Evolutionary conservation across 2,888 invertebrate species (phyloP).

Genomic region (Phytoseiulus persimilis): DNA sequence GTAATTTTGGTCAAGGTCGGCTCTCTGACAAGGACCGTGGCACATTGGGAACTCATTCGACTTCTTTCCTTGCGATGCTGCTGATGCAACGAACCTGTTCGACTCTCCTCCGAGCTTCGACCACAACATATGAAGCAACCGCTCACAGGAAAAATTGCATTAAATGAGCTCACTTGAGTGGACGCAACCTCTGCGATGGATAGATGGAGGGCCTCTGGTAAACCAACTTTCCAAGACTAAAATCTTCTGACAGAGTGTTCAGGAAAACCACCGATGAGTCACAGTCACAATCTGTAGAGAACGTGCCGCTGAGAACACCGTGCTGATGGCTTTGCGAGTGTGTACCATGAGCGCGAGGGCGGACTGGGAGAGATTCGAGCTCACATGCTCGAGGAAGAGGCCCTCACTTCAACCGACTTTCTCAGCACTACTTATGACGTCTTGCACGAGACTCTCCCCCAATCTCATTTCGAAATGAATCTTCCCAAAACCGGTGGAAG

Average conservation of each 20-base stretch:
- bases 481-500: no score
- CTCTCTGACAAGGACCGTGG: background rate
- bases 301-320: background rate
- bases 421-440: background rate
- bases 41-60: background rate
- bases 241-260: background rate
- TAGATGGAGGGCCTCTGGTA: background rate
- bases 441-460: background rate
- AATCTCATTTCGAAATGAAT: no score
- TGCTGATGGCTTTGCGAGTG: background rate
- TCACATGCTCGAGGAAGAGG: background rate
- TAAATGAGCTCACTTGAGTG: background rate
- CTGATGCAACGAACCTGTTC: background rate
- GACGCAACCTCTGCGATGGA: background rate
- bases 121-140: background rate
- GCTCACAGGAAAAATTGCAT: background rate
- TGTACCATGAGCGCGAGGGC: background rate
- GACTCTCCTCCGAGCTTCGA: background rate
- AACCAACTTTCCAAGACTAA: background rate
- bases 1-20: background rate
- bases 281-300: background rate
- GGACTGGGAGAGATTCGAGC: background rate
- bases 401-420: background rate
- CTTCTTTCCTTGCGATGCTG: background rate
- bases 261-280: background rate